phyloP scores from a whole-genome alignment of 2,113 vertebrate species.

The Nerophis ophidion region DNA sequence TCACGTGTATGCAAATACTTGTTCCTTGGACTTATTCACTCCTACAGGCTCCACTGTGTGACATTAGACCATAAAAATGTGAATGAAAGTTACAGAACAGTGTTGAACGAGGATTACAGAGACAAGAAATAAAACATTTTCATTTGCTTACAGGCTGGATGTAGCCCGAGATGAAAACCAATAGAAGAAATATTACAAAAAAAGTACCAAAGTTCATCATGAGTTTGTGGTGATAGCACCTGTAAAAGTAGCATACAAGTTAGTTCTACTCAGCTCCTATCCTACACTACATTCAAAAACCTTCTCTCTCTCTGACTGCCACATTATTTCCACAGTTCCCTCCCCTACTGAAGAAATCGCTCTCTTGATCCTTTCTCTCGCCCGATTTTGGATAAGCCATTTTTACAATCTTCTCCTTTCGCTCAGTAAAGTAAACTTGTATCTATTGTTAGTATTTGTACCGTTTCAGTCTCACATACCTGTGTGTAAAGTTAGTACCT shows the following conservation, averaged over 20 bases:
- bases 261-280: conserved; percentile 36
- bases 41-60: too few relatives aligned
- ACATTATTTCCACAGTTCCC: background rate
- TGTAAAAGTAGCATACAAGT: conserved; percentile 37
- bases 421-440: conserved; percentile 54
- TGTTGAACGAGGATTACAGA: conserved; percentile 37
- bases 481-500: conserved; percentile 34
- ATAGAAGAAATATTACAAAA: conserved; percentile 20
- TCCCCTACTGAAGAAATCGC: conserved; percentile 9
- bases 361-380: conserved; percentile 30
- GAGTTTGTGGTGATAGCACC: conserved; percentile 9
- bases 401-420: conserved; percentile 18
- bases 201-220: background rate
- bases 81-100: conserved; percentile 22
- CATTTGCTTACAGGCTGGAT: conserved; percentile 18
- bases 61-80: background rate
- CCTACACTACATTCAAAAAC: conserved; percentile 49
- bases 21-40: too few relatives aligned
- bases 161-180: conserved; percentile 17
- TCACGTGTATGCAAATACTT: too few relatives aligned
- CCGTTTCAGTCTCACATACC: conserved; percentile 17
- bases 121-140: conserved; percentile 17
- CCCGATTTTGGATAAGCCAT: conserved; percentile 14
- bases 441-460: conserved; percentile 34
- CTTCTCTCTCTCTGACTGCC: conserved; percentile 41